phyloP scores from a whole-genome alignment of 2,888 invertebrate genomes.

The Amphipoea oculea region DNA sequence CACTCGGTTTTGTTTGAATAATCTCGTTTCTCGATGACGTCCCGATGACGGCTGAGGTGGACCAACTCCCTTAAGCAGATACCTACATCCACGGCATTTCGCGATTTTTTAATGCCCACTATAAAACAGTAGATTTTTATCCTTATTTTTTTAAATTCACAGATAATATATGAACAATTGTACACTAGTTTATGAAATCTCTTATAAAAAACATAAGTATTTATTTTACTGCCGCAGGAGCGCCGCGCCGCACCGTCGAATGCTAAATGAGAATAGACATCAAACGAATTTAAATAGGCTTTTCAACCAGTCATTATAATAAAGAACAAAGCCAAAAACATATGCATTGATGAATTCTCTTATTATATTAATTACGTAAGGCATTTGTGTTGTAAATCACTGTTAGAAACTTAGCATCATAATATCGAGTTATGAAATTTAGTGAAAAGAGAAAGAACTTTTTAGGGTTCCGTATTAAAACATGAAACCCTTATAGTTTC shows the following conservation, averaged over 20 bases:
- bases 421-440: not conserved
- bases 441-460: not conserved
- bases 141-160: not conserved
- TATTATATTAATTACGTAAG: slow-evolving; percentile 3
- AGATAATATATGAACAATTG: not conserved
- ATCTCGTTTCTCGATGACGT: not conserved
- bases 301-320: not conserved
- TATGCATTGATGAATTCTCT: slow-evolving; percentile 28
- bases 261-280: not conserved
- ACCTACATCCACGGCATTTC: slow-evolving; percentile 18
- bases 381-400: not conserved
- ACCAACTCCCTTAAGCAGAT: not conserved
- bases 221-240: not conserved
- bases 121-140: not conserved
- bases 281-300: not conserved
- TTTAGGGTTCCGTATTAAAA: not conserved
- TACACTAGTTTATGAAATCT: not conserved
- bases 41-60: not conserved
- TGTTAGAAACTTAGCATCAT: not conserved
- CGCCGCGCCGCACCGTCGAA: not conserved
- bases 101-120: not conserved
- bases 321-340: slow-evolving; percentile 38
- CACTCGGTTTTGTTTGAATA: not conserved
- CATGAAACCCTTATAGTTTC: not conserved
- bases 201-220: not conserved